phyloP scores from a whole-genome alignment of 37 sponge, comb jelly and placozoan genomes.

The Ephydatia muelleri region DNA sequence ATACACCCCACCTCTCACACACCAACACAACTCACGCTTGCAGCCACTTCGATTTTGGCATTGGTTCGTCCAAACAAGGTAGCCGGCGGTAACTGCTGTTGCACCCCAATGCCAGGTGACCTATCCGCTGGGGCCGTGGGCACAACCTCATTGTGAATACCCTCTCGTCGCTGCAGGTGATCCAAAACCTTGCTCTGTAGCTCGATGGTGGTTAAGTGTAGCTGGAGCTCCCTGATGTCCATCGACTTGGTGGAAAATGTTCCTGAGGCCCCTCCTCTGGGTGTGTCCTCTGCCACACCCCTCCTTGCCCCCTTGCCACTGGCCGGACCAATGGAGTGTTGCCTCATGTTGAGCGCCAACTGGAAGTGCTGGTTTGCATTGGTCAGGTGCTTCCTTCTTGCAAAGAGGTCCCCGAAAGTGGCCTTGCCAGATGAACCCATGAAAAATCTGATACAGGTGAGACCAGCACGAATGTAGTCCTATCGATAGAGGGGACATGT shows the following conservation, averaged over 20 bases:
- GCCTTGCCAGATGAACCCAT: slow-evolving; percentile 65
- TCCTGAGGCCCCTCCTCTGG: neutral
- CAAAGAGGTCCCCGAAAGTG: slow-evolving; percentile 56
- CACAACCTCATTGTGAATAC: neutral
- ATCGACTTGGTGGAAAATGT: slow-evolving; percentile 36
- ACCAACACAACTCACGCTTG: too few species aligned
- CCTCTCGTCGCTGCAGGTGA: neutral
- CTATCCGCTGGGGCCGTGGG: neutral
- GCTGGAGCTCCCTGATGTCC: slow-evolving; percentile 30
- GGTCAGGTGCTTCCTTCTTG: slow-evolving; percentile 48
- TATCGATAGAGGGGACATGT: neutral
- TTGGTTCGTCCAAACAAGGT: neutral
- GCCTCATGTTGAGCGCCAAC: slow-evolving; percentile 22
- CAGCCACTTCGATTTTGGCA: neutral
- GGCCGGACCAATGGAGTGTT: neutral
- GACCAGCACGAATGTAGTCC: slow-evolving; percentile 82
- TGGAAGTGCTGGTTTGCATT: slow-evolving; percentile 73
- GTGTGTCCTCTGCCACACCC: slow-evolving; percentile 3
- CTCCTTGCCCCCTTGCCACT: neutral
- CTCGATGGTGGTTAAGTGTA: slow-evolving; percentile 49
- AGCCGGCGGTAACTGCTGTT: too few species aligned
- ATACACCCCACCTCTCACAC: too few species aligned
- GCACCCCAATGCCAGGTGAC: neutral
- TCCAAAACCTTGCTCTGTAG: slow-evolving; percentile 57
- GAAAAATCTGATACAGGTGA: slow-evolving; percentile 92